These are phyloP conservation scores for Dascyllus trimaculatus DNA, from an alignment of 2,113 vertebrate species.

Conservation along the genomic window DNA sequence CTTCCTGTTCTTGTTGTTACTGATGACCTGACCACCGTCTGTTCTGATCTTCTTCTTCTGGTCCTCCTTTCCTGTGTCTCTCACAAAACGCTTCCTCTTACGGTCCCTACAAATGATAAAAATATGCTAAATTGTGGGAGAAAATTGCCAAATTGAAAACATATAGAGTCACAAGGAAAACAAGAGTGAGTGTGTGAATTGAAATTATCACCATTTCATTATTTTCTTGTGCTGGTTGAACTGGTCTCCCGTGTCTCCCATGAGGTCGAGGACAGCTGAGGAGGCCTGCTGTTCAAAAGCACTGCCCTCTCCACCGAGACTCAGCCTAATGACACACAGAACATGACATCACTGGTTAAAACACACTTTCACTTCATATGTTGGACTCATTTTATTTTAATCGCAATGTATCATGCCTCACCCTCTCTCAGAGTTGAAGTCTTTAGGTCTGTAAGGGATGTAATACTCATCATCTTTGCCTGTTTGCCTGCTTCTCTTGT, in stretches of 20 bases:
- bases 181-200: no score
- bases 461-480: slow-evolving; percentile 88
- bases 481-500: slow-evolving; percentile 66
- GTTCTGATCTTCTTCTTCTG: slow-evolving; percentile 93
- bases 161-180: not conserved
- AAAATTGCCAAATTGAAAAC: not conserved
- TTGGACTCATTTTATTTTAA: no score
- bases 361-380: not conserved
- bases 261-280: slow-evolving; percentile 90
- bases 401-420: slow-evolving; percentile 64
- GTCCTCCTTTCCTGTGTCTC: slow-evolving; percentile 88
- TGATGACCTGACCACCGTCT: slow-evolving; percentile 89
- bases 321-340: slow-evolving; percentile 82
- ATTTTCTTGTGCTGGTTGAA: slow-evolving; percentile 87
- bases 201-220: slow-evolving; percentile 88
- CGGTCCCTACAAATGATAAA: slow-evolving; percentile 87
- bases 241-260: slow-evolving; percentile 88
- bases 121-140: not conserved
- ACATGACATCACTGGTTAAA: not conserved
- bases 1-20: slow-evolving; percentile 90
- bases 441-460: slow-evolving; percentile 94
- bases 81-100: slow-evolving; percentile 95
- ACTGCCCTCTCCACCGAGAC: slow-evolving; percentile 81
- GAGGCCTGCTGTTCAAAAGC: slow-evolving; percentile 93
- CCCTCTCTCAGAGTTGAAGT: slow-evolving; percentile 95